Evolutionary conservation across 2,797 vertebrate genomes (phyloP).

Genomic region (Lagorchestes hirsutus): DNA sequence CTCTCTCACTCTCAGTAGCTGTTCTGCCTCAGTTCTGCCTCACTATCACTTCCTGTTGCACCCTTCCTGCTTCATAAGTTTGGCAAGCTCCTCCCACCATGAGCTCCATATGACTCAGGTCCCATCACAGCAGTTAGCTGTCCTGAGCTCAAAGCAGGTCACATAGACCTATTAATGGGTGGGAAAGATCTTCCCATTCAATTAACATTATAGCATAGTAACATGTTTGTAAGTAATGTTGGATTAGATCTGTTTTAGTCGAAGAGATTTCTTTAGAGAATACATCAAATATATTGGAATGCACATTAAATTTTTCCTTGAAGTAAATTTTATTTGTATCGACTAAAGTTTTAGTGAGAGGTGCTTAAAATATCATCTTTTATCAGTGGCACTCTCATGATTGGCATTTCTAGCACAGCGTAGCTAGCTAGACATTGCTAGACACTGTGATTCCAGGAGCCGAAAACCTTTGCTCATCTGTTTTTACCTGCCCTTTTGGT

Average conservation of each 20-base stretch:
- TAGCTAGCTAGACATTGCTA: background rate
- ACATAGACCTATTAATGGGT: no score
- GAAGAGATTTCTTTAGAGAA: conserved; percentile 18
- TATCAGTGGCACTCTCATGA: background rate
- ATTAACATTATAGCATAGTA: background rate
- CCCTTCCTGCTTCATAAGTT: no score
- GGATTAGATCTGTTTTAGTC: conserved; percentile 3
- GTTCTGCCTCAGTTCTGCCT: no score
- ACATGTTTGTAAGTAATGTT: background rate
- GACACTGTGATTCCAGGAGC: background rate
- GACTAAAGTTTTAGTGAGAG: conserved; percentile 19
- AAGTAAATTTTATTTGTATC: conserved; percentile 16
- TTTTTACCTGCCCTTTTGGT: background rate
- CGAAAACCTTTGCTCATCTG: background rate
- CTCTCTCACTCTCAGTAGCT: no score
- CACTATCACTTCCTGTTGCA: no score
- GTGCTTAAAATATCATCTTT: background rate
- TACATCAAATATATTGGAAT: background rate
- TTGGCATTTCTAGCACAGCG: background rate
- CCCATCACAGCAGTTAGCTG: no score
- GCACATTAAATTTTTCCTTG: conserved; percentile 1
- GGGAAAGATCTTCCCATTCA: no score
- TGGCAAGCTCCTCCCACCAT: no score
- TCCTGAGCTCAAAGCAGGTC: no score
- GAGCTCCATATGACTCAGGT: no score